phyloP scores from a whole-genome alignment of 2,797 vertebrate genomes.

The Choloepus didactylus region DNA sequence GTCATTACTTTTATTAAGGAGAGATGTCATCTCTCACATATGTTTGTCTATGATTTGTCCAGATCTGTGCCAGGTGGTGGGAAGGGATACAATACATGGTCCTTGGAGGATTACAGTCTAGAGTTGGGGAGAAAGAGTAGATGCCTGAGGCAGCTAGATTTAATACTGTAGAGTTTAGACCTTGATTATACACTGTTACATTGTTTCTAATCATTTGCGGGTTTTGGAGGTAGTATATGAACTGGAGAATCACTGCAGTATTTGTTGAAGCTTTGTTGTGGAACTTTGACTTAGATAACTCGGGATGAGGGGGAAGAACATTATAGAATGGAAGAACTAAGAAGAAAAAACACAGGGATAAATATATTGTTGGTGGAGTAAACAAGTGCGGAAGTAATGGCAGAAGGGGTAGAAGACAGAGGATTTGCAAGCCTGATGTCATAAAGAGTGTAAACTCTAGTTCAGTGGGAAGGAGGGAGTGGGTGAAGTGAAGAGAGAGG shows the following conservation, averaged over 20 bases:
- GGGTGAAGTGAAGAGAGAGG: neutral
- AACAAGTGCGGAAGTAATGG: neutral
- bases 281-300: constrained; percentile 39
- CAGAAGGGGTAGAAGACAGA: neutral
- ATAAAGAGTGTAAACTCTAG: neutral
- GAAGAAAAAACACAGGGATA: neutral
- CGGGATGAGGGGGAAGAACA: neutral
- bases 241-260: neutral
- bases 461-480: constrained; percentile 28
- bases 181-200: constrained; percentile 34
- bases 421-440: neutral
- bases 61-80: neutral
- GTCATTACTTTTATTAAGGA: constrained; percentile 39
- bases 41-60: constrained; percentile 12
- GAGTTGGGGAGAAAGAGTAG: constrained; percentile 20
- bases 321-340: constrained; percentile 6
- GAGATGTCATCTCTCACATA: neutral
- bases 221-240: constrained; percentile 29
- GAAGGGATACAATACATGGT: neutral
- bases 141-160: constrained; percentile 26
- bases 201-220: constrained; percentile 39
- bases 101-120: constrained; percentile 3
- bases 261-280: neutral
- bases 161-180: constrained; percentile 8
- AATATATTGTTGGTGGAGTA: neutral